These are phyloP conservation scores for Myripristis jacobus DNA, from an alignment of 2,797 vertebrate species.

Conservation along the genomic window DNA sequence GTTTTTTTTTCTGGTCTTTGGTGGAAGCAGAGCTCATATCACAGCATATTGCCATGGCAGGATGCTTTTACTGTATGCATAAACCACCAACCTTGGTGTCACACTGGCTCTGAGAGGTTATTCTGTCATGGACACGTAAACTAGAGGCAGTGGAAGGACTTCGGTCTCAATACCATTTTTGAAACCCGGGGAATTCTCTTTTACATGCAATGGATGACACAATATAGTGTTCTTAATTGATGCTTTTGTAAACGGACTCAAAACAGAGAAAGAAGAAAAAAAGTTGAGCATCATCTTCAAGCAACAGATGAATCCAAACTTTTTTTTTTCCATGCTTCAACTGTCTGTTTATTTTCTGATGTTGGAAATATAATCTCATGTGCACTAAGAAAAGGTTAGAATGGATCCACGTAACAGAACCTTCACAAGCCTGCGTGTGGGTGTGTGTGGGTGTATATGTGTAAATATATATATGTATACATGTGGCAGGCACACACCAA, in stretches of 20 bases:
- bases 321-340: constrained; percentile 46
- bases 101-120: constrained; percentile 67
- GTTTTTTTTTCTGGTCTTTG: constrained; percentile 64
- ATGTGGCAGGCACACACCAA: constrained; percentile 82
- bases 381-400: constrained; percentile 79
- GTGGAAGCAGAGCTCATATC: constrained; percentile 74
- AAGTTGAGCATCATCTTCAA: constrained; percentile 69
- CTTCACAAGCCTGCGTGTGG: constrained; percentile 74
- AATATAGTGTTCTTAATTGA: constrained; percentile 73
- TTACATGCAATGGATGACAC: constrained; percentile 80
- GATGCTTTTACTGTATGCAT: constrained; percentile 81
- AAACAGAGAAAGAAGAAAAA: constrained; percentile 56
- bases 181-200: constrained; percentile 64
- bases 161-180: constrained; percentile 58
- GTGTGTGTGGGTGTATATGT: constrained; percentile 70
- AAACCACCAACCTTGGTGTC: constrained; percentile 73
- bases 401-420: constrained; percentile 73
- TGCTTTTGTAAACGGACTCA: constrained; percentile 73
- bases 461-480: constrained; percentile 85
- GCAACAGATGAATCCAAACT: constrained; percentile 68
- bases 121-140: constrained; percentile 60
- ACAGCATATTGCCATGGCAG: constrained; percentile 77
- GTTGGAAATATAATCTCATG: constrained; percentile 75
- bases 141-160: constrained; percentile 62
- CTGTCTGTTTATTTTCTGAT: constrained; percentile 64